A percentile compares a stretch with the other conserved stretches of the same genome.
phyloP scores from a whole-genome alignment of 2,113 vertebrate genomes.

The Embiotoca jacksoni region DNA sequence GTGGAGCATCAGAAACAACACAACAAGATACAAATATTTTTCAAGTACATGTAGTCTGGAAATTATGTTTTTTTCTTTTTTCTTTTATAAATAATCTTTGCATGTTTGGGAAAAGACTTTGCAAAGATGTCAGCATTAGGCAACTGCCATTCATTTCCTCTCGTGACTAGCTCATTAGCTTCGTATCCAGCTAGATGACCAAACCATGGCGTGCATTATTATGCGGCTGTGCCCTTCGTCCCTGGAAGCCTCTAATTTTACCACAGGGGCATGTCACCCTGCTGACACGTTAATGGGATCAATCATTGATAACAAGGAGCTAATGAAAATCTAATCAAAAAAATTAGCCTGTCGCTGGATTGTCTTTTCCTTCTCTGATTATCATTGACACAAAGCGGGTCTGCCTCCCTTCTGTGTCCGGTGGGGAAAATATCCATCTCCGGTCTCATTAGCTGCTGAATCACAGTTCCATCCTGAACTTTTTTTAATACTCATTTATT shows the following conservation, averaged over 20 bases:
- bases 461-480: conserved; percentile 18
- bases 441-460: conserved; percentile 53
- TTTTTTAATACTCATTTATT: background rate
- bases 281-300: conserved; percentile 78
- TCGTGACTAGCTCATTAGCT: conserved; percentile 64
- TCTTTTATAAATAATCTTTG: conserved; percentile 43
- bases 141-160: conserved; percentile 41
- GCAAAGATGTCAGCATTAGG: conserved; percentile 19
- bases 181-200: conserved; percentile 59
- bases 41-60: conserved; percentile 44
- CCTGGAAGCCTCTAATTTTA: conserved; percentile 47
- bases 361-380: conserved; percentile 46
- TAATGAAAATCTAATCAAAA: conserved; percentile 79
- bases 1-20: conserved; percentile 46
- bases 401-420: conserved; percentile 18
- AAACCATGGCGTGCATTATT: conserved; percentile 40
- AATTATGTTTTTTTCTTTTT: conserved; percentile 39
- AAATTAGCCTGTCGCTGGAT: conserved; percentile 56
- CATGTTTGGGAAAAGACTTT: background rate
- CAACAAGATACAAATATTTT: conserved; percentile 53
- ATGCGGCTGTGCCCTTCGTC: conserved; percentile 33
- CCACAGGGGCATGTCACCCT: conserved; percentile 58
- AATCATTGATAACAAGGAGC: conserved; percentile 75
- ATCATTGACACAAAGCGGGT: conserved; percentile 24
- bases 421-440: conserved; percentile 32